A percentile compares a stretch with the other conserved stretches of the same genome.
phyloP scores from a whole-genome alignment of 2,888 invertebrate species.

The Drosophila fulvimacula region DNA sequence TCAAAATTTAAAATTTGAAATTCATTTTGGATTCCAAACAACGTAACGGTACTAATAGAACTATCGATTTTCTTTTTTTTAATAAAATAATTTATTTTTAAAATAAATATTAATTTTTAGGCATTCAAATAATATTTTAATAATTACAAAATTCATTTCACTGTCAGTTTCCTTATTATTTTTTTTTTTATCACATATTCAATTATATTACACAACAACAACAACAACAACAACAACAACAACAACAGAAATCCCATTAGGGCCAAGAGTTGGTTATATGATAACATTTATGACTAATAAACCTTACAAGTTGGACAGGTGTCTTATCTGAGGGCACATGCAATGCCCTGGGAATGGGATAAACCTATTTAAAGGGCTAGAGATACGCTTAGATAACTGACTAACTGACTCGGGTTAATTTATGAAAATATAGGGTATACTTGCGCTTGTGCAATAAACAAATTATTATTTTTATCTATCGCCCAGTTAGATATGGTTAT shows the following conservation, averaged over 20 bases:
- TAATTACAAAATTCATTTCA: not conserved
- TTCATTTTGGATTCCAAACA: not conserved
- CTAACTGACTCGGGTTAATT: not conserved
- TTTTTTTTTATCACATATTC: no score
- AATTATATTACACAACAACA: not conserved
- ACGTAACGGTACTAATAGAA: not conserved
- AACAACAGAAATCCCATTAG: not conserved
- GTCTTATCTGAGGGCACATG: not conserved
- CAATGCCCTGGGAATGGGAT: not conserved
- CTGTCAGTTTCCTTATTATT: no score
- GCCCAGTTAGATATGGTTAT: not conserved
- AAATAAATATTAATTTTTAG: no score
- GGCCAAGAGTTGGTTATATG: not conserved
- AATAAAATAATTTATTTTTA: no score
- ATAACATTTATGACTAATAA: not conserved
- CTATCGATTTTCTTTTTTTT: no score
- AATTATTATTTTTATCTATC: slow-evolving; percentile 2
- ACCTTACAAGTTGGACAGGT: no score
- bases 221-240: not conserved
- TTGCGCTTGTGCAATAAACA: not conserved
- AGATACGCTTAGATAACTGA: slow-evolving; percentile 3
- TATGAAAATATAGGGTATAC: not conserved
- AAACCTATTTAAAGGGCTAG: not conserved
- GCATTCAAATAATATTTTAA: not conserved
- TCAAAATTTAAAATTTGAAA: not conserved